Evolutionary conservation across 2,797 vertebrate species (phyloP).

Genomic region (Fratercula arctica): DNA sequence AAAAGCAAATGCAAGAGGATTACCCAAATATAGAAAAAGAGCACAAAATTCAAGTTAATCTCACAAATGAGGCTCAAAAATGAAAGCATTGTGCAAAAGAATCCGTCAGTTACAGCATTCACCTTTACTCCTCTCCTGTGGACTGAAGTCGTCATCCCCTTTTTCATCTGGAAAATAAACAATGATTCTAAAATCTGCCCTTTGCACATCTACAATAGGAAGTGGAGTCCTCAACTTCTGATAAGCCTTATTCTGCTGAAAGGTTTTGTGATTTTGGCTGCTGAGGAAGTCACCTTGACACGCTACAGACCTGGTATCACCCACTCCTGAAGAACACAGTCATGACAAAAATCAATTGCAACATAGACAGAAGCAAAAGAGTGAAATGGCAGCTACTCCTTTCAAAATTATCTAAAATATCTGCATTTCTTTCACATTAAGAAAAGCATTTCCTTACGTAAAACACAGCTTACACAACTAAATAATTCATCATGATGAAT

Average conservation of each 20-base stretch:
- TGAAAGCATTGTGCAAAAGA: neutral
- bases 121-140: neutral
- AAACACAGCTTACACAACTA: constrained; percentile 19
- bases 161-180: neutral
- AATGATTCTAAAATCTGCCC: neutral
- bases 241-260: neutral
- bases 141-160: neutral
- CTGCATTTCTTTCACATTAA: neutral
- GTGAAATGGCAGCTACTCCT: neutral
- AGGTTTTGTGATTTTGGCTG: neutral
- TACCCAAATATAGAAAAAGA: neutral
- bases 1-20: constrained; percentile 10
- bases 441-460: neutral
- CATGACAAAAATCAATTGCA: neutral
- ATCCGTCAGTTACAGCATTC: neutral
- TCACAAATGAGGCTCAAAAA: neutral
- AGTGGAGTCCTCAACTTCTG: neutral
- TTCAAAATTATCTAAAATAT: constrained; percentile 1
- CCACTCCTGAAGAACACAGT: neutral
- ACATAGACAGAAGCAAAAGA: neutral
- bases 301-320: neutral
- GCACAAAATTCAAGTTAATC: neutral
- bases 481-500: constrained; percentile 62
- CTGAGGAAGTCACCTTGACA: neutral
- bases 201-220: neutral